Conservation (phyloP, 2,113 vertebrate genomes). For the Neogobius melanostomus region DNA sequence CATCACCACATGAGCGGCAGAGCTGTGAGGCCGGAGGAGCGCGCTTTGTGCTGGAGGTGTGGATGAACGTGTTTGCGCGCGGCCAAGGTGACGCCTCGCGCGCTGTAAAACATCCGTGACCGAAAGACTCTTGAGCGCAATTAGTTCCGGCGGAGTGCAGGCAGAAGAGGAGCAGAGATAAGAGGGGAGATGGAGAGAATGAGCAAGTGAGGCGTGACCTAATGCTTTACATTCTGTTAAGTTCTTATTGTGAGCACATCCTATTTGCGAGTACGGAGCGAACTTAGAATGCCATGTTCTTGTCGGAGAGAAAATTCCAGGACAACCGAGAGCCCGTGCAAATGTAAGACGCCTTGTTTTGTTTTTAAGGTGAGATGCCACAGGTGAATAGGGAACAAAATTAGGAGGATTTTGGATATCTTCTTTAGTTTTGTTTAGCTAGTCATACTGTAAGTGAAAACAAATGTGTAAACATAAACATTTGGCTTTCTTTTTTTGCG, state of each 20-base stretch:
- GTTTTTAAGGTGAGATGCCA: no score
- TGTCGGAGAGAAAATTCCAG: no score
- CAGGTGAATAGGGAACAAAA: no score
- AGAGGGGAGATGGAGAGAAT: not conserved
- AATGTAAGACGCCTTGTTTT: no score
- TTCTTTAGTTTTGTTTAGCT: no score
- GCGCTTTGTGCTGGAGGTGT: conserved; percentile 21
- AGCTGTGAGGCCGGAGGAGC: conserved; percentile 7
- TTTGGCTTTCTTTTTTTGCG: no score
- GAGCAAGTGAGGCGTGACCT: not conserved
- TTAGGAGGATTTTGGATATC: no score
- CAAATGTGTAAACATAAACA: no score
- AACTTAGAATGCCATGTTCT: no score
- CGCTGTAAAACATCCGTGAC: conserved; percentile 23
- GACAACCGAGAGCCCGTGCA: no score
- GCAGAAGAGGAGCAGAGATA: conserved; percentile 1
- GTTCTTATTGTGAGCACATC: not conserved
- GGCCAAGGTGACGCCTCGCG: conserved; percentile 28
- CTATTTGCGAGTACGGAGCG: no score
- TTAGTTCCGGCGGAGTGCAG: conserved; percentile 31
- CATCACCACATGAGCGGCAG: not conserved
- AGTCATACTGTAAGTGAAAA: no score
- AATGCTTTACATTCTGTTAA: not conserved
- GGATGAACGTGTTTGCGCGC: conserved; percentile 38
- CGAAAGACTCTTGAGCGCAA: conserved; percentile 12